A percentile compares a stretch with the other conserved stretches of the same genome.
Conservation (phyloP, 35 echinoderm and acorn worm genomes). For the Heliocidaris tuberculata region DNA sequence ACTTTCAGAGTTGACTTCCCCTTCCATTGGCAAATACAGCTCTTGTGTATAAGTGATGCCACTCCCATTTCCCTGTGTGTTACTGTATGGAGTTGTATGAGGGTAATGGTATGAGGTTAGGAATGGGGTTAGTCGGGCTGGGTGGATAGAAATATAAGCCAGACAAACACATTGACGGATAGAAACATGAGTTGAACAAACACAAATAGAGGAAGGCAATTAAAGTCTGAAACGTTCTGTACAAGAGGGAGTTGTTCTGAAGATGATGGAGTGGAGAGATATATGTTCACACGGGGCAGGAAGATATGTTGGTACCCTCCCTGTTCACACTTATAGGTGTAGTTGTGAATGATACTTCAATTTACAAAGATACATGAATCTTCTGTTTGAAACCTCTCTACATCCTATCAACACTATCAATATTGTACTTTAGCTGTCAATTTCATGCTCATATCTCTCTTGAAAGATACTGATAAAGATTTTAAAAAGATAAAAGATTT, state of each 20-base stretch:
- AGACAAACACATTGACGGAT: constrained; percentile 40
- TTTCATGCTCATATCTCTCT: not conserved
- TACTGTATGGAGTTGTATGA: not conserved
- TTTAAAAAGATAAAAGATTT: too few species aligned
- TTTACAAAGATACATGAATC: not conserved
- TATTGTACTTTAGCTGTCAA: not conserved
- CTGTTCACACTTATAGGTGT: not conserved
- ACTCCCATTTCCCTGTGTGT: not conserved
- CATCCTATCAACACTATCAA: not conserved
- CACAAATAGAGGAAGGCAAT: constrained; percentile 27
- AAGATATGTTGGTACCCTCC: not conserved
- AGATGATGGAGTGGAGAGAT: not conserved
- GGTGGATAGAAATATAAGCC: constrained; percentile 31
- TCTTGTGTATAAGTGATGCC: not conserved
- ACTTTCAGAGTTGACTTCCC: too few species aligned
- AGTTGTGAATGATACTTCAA: not conserved
- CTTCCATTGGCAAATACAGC: not conserved
- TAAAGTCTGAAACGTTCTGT: not conserved
- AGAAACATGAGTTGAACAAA: constrained; percentile 38
- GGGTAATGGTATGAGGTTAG: constrained; percentile 1
- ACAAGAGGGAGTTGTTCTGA: constrained; percentile 16
- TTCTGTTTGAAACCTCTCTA: not conserved
- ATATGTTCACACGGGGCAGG: not conserved
- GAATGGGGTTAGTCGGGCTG: constrained; percentile 21
- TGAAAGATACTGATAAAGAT: too few species aligned